A percentile compares a stretch with the other conserved stretches of the same genome.
Conservation (phyloP, 2,113 vertebrate species). For the Cebidichthys violaceus region DNA sequence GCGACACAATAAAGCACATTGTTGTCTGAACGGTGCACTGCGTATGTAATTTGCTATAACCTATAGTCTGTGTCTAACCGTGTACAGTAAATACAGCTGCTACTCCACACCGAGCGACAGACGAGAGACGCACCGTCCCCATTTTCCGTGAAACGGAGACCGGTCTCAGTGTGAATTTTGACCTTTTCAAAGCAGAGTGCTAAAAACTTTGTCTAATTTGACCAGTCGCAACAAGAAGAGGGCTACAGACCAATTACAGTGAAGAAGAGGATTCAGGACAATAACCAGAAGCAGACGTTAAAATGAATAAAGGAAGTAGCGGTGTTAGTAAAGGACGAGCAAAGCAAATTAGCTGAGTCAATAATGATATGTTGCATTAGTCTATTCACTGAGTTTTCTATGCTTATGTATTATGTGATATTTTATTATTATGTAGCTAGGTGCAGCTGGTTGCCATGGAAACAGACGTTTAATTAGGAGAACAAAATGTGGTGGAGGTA, state of each 20-base stretch:
- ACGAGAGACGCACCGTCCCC: background rate
- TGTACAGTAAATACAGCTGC: slow-evolving; percentile 38
- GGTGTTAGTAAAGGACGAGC: slow-evolving; percentile 35
- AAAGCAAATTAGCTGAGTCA: slow-evolving; percentile 49
- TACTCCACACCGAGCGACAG: background rate
- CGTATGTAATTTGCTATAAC: slow-evolving; percentile 36
- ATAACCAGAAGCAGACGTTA: slow-evolving; percentile 9
- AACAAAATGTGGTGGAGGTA: slow-evolving; percentile 15
- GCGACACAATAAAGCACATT: background rate
- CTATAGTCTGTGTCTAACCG: slow-evolving; percentile 27
- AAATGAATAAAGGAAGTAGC: slow-evolving; percentile 3
- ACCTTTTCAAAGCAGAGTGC: slow-evolving; percentile 36
- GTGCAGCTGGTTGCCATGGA: slow-evolving; percentile 61
- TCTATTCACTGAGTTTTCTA: slow-evolving; percentile 59
- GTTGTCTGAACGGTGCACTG: slow-evolving; percentile 24
- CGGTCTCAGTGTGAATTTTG: slow-evolving; percentile 2
- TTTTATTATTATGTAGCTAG: slow-evolving; percentile 50
- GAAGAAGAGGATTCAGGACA: slow-evolving; percentile 26
- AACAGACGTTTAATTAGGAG: slow-evolving; percentile 54
- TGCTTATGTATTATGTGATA: slow-evolving; percentile 50
- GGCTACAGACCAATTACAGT: slow-evolving; percentile 53
- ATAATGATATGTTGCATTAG: slow-evolving; percentile 52
- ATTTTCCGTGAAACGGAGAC: background rate
- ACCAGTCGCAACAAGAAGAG: slow-evolving; percentile 44
- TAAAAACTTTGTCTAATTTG: slow-evolving; percentile 33